phyloP scores from a whole-genome alignment of 2,797 vertebrate species.

The Catharus ustulatus region DNA sequence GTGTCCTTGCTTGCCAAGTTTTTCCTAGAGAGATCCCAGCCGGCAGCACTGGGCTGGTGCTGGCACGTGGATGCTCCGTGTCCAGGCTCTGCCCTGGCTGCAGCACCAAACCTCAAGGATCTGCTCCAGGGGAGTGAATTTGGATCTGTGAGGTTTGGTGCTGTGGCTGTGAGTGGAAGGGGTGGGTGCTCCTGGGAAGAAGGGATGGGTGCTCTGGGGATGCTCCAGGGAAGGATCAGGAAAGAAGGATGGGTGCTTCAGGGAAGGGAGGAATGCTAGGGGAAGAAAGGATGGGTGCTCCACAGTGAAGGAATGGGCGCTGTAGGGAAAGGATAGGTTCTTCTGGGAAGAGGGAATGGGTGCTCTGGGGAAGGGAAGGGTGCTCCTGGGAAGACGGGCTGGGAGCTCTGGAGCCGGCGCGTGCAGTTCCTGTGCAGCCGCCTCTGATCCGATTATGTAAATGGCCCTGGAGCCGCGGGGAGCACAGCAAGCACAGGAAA shows the following conservation, averaged over 20 bases:
- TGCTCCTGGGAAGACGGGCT: not conserved
- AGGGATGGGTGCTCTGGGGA: not conserved
- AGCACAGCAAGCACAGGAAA: not conserved
- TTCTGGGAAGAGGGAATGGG: not conserved
- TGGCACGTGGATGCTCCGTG: fast-evolving
- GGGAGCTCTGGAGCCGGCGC: fast-evolving
- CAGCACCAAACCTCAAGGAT: not conserved
- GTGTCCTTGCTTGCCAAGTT: fast-evolving
- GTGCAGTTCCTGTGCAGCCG: not conserved
- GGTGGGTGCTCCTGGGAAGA: not conserved
- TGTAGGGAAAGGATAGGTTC: not conserved
- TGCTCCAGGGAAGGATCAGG: too few species aligned
- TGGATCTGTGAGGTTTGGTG: not conserved
- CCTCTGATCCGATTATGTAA: conserved; percentile 46
- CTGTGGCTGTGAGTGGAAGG: not conserved
- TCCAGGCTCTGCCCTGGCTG: fast-evolving
- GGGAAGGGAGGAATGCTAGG: too few species aligned
- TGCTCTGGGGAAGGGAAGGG: fast-evolving
- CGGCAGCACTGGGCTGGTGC: not conserved
- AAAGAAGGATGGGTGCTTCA: too few species aligned
- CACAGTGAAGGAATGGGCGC: too few species aligned
- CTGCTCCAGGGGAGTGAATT: not conserved
- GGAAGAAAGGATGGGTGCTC: not conserved
- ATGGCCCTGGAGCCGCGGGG: not conserved
- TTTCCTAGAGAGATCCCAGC: not conserved